These are phyloP conservation scores for Zygaena filipendulae DNA, from an alignment of 2,888 invertebrate genomes.

Conservation along the genomic window DNA sequence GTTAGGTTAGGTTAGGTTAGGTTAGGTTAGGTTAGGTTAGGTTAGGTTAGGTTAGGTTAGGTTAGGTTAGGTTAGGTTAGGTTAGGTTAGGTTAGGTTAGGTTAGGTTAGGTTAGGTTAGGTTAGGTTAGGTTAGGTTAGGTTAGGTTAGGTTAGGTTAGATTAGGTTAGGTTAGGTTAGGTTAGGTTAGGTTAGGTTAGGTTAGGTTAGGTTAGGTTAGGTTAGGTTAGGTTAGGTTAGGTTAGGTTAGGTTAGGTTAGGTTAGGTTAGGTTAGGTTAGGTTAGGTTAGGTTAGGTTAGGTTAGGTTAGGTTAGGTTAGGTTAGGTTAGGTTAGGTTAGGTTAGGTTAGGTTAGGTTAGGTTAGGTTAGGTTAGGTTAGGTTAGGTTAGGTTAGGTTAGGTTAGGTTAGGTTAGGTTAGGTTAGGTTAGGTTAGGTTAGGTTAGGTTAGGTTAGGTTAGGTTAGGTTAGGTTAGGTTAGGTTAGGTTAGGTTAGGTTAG, in stretches of 20 bases:
- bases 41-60: constrained; percentile 15
- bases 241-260: constrained; percentile 17
- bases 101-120: constrained; percentile 16
- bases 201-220: constrained; percentile 17
- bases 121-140: constrained; percentile 17
- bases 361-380: constrained; percentile 11
- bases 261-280: constrained; percentile 5
- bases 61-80: constrained; percentile 14
- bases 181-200: constrained; percentile 18
- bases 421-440: no score
- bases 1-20: constrained; percentile 17
- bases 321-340: constrained; percentile 8
- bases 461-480: no score
- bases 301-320: constrained; percentile 4
- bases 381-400: no score
- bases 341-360: constrained; percentile 7
- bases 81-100: constrained; percentile 17
- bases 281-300: constrained; percentile 11
- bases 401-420: no score
- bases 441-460: no score
- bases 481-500: no score
- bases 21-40: constrained; percentile 15
- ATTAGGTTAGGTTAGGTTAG: constrained; percentile 16
- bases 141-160: constrained; percentile 18
- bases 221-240: constrained; percentile 16